Evolutionary conservation across 2,888 invertebrate genomes (phyloP).

Genomic region (Atethmia centrago): DNA sequence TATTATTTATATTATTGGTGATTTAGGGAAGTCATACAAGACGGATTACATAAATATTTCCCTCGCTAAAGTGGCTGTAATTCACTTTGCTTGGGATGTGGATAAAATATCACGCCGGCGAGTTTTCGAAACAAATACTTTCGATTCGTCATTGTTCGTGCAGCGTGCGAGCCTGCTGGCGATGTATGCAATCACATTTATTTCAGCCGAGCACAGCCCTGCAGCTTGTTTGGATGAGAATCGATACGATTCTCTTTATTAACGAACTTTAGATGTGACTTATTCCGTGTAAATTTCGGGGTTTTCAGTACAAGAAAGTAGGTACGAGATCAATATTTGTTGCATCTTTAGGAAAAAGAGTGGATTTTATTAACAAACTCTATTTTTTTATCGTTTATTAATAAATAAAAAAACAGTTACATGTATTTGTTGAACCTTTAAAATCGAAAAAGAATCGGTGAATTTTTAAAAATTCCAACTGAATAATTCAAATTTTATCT

Average conservation of each 20-base stretch:
- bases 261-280: background rate
- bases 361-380: background rate
- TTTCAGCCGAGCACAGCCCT: constrained; percentile 34
- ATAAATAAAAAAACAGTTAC: too few relatives aligned
- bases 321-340: too few relatives aligned
- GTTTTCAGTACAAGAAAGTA: background rate
- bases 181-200: constrained; percentile 49
- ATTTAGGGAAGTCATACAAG: constrained; percentile 31
- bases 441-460: background rate
- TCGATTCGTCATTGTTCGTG: constrained; percentile 48
- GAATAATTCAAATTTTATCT: background rate
- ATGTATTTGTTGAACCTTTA: too few relatives aligned
- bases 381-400: too few relatives aligned
- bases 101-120: constrained; percentile 30
- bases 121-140: constrained; percentile 51
- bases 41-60: constrained; percentile 16
- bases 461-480: background rate
- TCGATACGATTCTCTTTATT: constrained; percentile 33
- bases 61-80: constrained; percentile 3
- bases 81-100: constrained; percentile 15
- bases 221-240: constrained; percentile 26
- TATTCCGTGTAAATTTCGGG: background rate
- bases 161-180: constrained; percentile 40
- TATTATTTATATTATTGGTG: constrained; percentile 24
- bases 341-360: background rate